These are phyloP conservation scores for Callithrix jacchus DNA, from an alignment of 2,113 vertebrate species.

Conservation along the genomic window DNA sequence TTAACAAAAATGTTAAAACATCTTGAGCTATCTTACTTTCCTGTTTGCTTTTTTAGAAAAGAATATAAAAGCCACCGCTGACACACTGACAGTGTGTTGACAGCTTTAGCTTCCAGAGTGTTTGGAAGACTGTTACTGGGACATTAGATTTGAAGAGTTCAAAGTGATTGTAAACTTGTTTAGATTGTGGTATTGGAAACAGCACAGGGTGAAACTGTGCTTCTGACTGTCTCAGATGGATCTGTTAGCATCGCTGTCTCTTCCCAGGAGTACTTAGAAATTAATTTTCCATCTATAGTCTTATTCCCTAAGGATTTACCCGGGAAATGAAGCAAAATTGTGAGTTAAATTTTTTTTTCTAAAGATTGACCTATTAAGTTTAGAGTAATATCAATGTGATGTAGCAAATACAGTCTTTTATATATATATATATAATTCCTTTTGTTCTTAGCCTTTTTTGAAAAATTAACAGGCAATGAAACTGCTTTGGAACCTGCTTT, in stretches of 20 bases:
- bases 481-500: background rate
- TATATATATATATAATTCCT: background rate
- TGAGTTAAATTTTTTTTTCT: background rate
- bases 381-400: background rate
- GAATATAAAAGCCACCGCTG: slow-evolving; percentile 39
- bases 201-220: background rate
- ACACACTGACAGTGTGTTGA: slow-evolving; percentile 21
- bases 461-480: background rate
- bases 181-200: background rate
- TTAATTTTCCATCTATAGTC: background rate
- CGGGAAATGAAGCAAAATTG: background rate
- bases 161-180: slow-evolving; percentile 42
- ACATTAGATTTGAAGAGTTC: background rate
- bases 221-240: slow-evolving; percentile 36
- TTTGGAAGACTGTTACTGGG: background rate
- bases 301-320: background rate
- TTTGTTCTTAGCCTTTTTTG: background rate
- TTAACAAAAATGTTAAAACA: slow-evolving; percentile 41
- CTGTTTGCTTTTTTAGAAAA: slow-evolving; percentile 48
- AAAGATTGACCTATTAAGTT: background rate
- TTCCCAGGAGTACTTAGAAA: slow-evolving; percentile 13
- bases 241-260: background rate
- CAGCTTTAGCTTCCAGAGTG: background rate
- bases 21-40: background rate
- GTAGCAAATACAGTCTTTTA: background rate